Evolutionary conservation across 2,113 vertebrate species (phyloP), one percentile per base, ranked within the genome.

Genomic region (Gila orcuttii): DNA sequence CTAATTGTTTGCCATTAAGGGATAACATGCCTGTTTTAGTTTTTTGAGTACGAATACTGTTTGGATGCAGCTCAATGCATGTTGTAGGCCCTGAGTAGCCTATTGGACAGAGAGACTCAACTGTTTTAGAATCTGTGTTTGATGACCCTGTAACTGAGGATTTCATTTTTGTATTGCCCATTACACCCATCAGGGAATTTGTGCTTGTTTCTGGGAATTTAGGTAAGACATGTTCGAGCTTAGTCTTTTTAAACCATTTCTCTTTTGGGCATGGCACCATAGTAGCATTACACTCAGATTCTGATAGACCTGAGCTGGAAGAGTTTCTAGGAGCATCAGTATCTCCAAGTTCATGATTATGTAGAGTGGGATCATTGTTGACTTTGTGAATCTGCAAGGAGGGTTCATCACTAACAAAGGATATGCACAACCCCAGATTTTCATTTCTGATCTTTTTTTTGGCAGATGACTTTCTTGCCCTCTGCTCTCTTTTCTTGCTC

Each of bases 401-500:
- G 28, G 19, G 21, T n/a, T 79, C 50, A 78, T 69, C 28, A 39
- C 52, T 60, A 62, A n/a, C 79, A 85, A 45, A 23, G 36, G 66
- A 66, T n/a, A 31, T 73, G 50, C 81, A 59, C 60, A 82, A 52
- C 68, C 82, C 80, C 4, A 64, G n/a, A 47, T 82, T 82, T 80
- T 83, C 1, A 39, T 82, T 73, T 25, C 39, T 68, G 2, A 78
- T 71, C 69, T 47, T 92, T 23, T 77, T 57, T 76, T 90, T 93
- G 23, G 77, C 87, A 85, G 90, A 90, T 0, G 94, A 89, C 78
- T 93, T 86, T 33, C 91, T 92, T 45, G 95, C 95, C 86, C 95
- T 92, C 88, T 96, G 95, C 89, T 95, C 94, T 50, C 95, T 91
- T 79, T 96, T 96, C 91, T 95, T 95, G 71, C 85, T 95, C 79